phyloP scores from a whole-genome alignment of 2,797 vertebrate species.

The Capromys pilorides region DNA sequence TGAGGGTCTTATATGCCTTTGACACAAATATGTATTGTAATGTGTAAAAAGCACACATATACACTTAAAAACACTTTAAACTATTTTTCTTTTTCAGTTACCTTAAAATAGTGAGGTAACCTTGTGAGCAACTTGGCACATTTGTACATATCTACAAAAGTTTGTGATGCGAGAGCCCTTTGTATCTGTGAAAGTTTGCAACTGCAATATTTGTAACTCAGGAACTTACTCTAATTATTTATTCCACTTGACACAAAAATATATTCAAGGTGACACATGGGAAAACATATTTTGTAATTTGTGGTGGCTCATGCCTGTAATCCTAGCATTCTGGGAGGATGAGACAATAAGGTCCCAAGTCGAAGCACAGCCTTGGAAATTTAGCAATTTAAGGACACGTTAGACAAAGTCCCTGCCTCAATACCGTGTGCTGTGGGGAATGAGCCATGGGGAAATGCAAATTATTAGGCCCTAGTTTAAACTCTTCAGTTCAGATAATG shows the following conservation, averaged over 20 bases:
- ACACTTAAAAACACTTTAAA: background rate
- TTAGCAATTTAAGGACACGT: background rate
- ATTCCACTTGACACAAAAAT: background rate
- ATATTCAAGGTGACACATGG: background rate
- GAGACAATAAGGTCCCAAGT: background rate
- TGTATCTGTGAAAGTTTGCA: background rate
- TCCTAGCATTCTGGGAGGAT: background rate
- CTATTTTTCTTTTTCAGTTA: background rate
- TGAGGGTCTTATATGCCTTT: background rate
- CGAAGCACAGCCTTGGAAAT: background rate
- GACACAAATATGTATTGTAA: background rate
- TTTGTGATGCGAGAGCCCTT: background rate
- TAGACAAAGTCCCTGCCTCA: background rate
- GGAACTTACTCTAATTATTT: background rate
- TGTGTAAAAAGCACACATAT: background rate
- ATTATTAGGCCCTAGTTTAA: background rate
- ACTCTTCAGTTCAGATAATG: background rate
- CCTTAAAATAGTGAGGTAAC: background rate
- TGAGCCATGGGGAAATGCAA: background rate
- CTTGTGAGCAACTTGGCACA: background rate
- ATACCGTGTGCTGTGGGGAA: background rate
- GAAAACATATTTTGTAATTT: background rate
- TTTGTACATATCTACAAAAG: background rate
- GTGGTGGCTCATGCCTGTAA: background rate
- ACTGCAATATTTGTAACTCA: background rate